phyloP scores from a whole-genome alignment of 2,888 invertebrate genomes.

The Pasiphila rectangulata region DNA sequence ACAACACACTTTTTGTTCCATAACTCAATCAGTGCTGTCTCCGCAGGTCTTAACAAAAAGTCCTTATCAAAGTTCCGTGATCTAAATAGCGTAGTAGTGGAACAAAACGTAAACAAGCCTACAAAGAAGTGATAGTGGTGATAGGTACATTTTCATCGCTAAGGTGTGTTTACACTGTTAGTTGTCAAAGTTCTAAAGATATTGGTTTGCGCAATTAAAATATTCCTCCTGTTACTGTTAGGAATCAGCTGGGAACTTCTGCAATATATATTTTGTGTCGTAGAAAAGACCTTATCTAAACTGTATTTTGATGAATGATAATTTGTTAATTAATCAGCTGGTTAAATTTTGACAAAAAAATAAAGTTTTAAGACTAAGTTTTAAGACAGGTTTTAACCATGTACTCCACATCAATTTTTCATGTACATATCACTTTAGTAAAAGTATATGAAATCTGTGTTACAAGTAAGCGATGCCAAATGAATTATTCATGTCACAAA shows the following conservation, averaged over 20 bases:
- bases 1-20: slow-evolving; percentile 16
- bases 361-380: no score
- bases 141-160: slow-evolving; percentile 28
- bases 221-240: no score
- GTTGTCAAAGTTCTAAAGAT: background rate
- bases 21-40: slow-evolving; percentile 23
- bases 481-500: slow-evolving; percentile 33
- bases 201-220: background rate
- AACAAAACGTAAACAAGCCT: slow-evolving; percentile 29
- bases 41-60: slow-evolving; percentile 17
- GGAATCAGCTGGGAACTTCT: no score
- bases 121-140: slow-evolving; percentile 22
- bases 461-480: slow-evolving; percentile 30
- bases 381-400: no score
- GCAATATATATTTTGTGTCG: no score
- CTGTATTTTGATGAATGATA: no score
- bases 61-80: slow-evolving; percentile 30
- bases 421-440: background rate
- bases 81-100: slow-evolving; percentile 28
- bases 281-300: no score
- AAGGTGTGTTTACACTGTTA: slow-evolving; percentile 3
- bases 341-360: no score
- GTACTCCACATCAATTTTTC: background rate
- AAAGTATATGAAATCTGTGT: no score
- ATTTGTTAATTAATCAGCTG: no score